Conservation (phyloP, 2,888 invertebrate species). For the Lagria hirta region DNA sequence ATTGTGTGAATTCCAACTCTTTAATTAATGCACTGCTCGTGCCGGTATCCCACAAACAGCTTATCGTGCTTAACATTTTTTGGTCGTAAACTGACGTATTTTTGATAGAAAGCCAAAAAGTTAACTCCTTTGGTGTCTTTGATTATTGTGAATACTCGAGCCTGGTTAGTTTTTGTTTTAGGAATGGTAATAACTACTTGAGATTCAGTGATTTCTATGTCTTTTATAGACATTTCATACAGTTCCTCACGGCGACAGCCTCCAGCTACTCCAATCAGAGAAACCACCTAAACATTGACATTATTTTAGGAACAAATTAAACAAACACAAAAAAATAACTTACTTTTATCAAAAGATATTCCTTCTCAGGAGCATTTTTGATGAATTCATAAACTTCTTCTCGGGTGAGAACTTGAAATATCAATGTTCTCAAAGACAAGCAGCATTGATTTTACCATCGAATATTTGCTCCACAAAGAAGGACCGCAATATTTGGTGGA, state of each 20-base stretch:
- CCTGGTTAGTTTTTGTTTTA: constrained; percentile 1
- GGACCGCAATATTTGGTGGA: neutral
- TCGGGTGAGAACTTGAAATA: neutral
- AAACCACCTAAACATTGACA: too few relatives aligned
- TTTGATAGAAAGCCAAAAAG: constrained; percentile 4
- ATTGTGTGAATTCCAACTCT: constrained; percentile 20
- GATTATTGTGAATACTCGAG: neutral
- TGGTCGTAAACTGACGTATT: constrained; percentile 6
- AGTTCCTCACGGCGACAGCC: constrained; percentile 18
- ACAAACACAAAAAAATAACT: too few relatives aligned
- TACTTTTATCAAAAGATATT: constrained; percentile 3
- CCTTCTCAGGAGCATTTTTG: neutral
- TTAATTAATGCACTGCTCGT: constrained; percentile 16
- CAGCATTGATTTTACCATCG: neutral
- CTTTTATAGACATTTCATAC: constrained; percentile 11
- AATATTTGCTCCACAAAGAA: constrained; percentile 1
- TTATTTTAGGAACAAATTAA: too few relatives aligned
- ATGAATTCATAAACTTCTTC: neutral
- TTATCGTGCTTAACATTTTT: too few relatives aligned
- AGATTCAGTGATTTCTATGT: constrained; percentile 4
- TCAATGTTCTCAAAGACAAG: neutral
- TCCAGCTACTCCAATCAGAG: constrained; percentile 12
- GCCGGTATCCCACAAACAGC: constrained; percentile 22
- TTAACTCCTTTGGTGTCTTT: neutral
- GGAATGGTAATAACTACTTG: constrained; percentile 20